Evolutionary conservation across 2,113 vertebrate species (phyloP).

Genomic region (Catharus minimus): DNA sequence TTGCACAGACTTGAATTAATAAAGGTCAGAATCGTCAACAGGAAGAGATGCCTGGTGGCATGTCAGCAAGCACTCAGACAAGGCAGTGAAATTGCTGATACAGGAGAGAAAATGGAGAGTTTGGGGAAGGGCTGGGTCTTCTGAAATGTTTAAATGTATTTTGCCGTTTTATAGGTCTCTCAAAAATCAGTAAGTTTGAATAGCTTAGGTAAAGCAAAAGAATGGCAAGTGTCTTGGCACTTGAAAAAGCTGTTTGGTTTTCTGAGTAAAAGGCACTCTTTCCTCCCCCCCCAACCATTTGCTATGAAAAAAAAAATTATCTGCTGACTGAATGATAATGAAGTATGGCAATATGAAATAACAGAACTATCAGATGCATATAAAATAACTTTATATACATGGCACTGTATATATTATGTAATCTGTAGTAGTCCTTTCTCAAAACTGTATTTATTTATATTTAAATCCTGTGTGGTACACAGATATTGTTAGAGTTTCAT

Average conservation of each 20-base stretch:
- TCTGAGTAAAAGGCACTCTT: neutral
- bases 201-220: neutral
- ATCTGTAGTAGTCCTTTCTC: neutral
- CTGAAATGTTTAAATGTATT: neutral
- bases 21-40: slow-evolving; percentile 80
- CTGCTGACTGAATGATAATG: neutral
- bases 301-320: neutral
- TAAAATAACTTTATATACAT: neutral
- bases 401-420: neutral
- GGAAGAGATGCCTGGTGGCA: slow-evolving; percentile 57
- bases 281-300: neutral
- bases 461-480: neutral
- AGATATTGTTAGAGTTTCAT: neutral
- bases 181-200: neutral
- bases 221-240: neutral
- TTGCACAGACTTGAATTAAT: slow-evolving; percentile 77
- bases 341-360: neutral
- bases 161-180: neutral
- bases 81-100: slow-evolving; percentile 17
- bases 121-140: neutral
- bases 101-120: neutral
- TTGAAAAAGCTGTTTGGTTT: neutral
- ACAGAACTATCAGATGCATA: neutral
- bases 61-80: slow-evolving; percentile 45
- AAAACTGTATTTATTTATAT: neutral